These are phyloP conservation scores for Caiman crocodilus DNA, from an alignment of 2,797 vertebrate species.

Conservation along the genomic window DNA sequence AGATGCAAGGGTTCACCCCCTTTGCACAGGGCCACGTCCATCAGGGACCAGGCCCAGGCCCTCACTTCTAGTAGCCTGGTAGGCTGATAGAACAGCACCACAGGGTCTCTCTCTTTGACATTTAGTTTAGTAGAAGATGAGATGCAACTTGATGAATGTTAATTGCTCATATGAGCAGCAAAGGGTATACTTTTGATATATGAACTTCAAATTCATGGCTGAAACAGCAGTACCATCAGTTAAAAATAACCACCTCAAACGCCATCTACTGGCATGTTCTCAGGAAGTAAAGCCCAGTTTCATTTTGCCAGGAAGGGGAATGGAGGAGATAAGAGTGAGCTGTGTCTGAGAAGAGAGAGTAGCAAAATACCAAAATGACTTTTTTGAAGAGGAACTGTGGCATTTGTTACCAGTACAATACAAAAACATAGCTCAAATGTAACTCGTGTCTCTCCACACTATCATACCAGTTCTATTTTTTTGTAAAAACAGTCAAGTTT, in stretches of 20 bases:
- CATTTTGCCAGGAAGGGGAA: background rate
- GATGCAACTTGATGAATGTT: too few relatives aligned
- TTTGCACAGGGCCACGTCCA: too few relatives aligned
- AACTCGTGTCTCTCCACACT: background rate
- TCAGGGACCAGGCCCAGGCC: too few relatives aligned
- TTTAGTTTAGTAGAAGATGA: too few relatives aligned
- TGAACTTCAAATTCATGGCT: background rate
- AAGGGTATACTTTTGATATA: too few relatives aligned
- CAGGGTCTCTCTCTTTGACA: too few relatives aligned
- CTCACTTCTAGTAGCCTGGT: too few relatives aligned
- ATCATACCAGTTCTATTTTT: background rate
- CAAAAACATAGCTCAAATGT: background rate
- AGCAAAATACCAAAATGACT: background rate
- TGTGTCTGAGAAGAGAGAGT: background rate
- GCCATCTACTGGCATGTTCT: background rate
- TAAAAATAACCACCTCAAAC: background rate
- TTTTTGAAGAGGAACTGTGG: background rate
- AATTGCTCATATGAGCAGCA: too few relatives aligned
- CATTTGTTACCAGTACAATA: constrained; percentile 36
- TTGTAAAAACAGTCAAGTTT: background rate
- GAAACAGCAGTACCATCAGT: background rate
- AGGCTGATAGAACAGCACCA: too few relatives aligned
- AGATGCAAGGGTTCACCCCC: too few relatives aligned
- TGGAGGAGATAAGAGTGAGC: accelerated
- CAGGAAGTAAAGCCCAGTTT: background rate